Percentiles rank a stretch among this genome's conserved stretches.
Evolutionary conservation across 2,797 vertebrate species (phyloP).

Genomic region (Gadopsis marmoratus): DNA sequence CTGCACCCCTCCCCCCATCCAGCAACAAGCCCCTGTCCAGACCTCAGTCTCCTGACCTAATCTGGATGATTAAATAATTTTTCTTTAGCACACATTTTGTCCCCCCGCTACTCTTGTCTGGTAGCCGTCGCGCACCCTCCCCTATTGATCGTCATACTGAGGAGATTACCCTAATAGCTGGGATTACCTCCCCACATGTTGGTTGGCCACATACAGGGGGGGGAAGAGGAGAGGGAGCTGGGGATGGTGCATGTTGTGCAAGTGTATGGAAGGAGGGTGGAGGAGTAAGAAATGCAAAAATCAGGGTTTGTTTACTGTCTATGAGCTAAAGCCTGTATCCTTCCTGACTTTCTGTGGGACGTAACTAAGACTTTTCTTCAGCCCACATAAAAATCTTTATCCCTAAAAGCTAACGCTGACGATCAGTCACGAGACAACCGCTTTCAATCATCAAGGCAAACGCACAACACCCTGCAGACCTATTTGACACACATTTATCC

Average conservation of each 20-base stretch:
- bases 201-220: slow-evolving; percentile 79
- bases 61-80: slow-evolving; percentile 87
- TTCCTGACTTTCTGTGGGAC: slow-evolving; percentile 21
- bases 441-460: slow-evolving; percentile 26
- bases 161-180: slow-evolving; percentile 90
- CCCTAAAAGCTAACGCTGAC: slow-evolving; percentile 23
- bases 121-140: slow-evolving; percentile 76
- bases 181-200: slow-evolving; percentile 90
- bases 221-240: slow-evolving; percentile 30
- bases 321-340: background rate
- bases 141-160: slow-evolving; percentile 87
- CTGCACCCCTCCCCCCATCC: slow-evolving; percentile 65
- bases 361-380: slow-evolving; percentile 42
- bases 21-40: slow-evolving; percentile 70
- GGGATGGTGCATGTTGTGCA: slow-evolving; percentile 72
- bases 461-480: slow-evolving; percentile 44
- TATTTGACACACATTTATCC: slow-evolving; percentile 19
- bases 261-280: slow-evolving; percentile 57
- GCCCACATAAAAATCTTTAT: slow-evolving; percentile 23
- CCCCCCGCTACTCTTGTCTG: slow-evolving; percentile 76
- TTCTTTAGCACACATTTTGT: slow-evolving; percentile 83
- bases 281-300: slow-evolving; percentile 54
- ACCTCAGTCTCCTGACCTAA: slow-evolving; percentile 81
- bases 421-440: slow-evolving; percentile 41
- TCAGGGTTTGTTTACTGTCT: slow-evolving; percentile 62